Percentiles rank a stretch among this genome's conserved stretches.
Evolutionary conservation across 2,888 invertebrate genomes (phyloP).

Genomic region (Adineta ricciae): DNA sequence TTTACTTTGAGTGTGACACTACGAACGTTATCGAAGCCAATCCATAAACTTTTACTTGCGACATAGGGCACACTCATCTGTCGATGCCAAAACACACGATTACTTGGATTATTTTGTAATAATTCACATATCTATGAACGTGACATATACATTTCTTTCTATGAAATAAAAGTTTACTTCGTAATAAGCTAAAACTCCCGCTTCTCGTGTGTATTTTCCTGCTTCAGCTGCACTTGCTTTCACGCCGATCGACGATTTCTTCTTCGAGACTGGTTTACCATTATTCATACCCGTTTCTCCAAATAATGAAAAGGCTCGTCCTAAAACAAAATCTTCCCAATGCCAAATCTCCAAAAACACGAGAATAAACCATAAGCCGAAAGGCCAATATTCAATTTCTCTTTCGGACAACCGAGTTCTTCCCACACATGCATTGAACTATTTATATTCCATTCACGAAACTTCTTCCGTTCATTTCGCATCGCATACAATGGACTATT

Average conservation of each 20-base stretch:
- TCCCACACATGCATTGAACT: not conserved
- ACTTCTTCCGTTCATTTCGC: slow-evolving; percentile 29
- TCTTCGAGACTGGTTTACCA: not conserved
- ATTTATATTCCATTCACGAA: slow-evolving; percentile 30
- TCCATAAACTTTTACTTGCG: slow-evolving; percentile 25
- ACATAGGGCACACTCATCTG: slow-evolving; percentile 31
- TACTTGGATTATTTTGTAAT: slow-evolving; percentile 25
- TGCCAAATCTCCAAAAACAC: not conserved
- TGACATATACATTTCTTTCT: not conserved
- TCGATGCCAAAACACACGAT: slow-evolving; percentile 33
- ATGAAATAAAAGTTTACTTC: slow-evolving; percentile 13
- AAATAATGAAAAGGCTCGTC: slow-evolving; percentile 13
- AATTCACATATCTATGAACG: slow-evolving; percentile 26
- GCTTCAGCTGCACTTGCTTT: slow-evolving; percentile 34
- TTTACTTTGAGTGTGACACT: slow-evolving; percentile 31
- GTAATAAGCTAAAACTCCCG: slow-evolving; percentile 33
- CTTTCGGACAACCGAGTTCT: slow-evolving; percentile 32
- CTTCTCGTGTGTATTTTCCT: slow-evolving; percentile 30
- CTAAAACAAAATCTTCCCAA: not conserved
- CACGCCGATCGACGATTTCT: slow-evolving; percentile 16
- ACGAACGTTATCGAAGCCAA: slow-evolving; percentile 32
- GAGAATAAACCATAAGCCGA: slow-evolving; percentile 26
- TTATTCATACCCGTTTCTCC: not conserved
- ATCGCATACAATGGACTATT: slow-evolving; percentile 32
- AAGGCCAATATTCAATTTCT: slow-evolving; percentile 32